Conservation (phyloP, 2,797 vertebrate genomes). For the Megalops cyprinoides region DNA sequence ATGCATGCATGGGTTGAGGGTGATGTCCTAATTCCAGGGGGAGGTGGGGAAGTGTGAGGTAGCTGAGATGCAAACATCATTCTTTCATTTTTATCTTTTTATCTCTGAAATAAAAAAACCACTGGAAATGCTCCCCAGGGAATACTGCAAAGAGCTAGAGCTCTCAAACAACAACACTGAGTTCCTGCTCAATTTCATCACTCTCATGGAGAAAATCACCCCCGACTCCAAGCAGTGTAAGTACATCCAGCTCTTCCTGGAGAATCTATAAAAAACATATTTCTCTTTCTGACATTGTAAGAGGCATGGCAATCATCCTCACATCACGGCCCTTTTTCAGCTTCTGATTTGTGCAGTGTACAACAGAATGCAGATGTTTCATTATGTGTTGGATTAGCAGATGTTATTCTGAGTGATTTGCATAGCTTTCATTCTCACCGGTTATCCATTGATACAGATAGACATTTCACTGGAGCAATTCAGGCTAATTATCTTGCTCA, state of each 20-base stretch:
- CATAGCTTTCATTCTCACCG: neutral
- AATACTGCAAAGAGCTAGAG: constrained; percentile 98
- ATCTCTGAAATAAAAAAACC: constrained; percentile 30
- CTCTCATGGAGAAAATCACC: constrained; percentile 98
- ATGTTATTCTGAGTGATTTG: neutral
- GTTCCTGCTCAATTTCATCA: constrained; percentile 97
- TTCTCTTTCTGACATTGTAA: neutral
- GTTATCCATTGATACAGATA: neutral
- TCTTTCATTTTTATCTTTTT: constrained; percentile 31
- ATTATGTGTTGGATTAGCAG: neutral
- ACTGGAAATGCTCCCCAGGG: constrained; percentile 72
- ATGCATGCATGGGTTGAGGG: constrained; percentile 17
- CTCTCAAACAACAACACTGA: constrained; percentile 97
- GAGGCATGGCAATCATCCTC: too few relatives aligned
- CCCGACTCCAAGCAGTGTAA: constrained; percentile 98
- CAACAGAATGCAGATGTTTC: neutral
- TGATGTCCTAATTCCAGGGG: constrained; percentile 3
- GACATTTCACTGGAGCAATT: neutral
- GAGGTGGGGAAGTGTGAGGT: neutral
- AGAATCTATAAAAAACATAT: neutral
- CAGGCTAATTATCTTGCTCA: neutral
- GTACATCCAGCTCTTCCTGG: constrained; percentile 50
- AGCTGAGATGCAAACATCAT: constrained; percentile 10
- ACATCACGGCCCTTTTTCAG: neutral
- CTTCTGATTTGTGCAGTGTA: too few relatives aligned